Evolutionary conservation across 2,113 vertebrate species (phyloP).

Genomic region (Corapipo altera): DNA sequence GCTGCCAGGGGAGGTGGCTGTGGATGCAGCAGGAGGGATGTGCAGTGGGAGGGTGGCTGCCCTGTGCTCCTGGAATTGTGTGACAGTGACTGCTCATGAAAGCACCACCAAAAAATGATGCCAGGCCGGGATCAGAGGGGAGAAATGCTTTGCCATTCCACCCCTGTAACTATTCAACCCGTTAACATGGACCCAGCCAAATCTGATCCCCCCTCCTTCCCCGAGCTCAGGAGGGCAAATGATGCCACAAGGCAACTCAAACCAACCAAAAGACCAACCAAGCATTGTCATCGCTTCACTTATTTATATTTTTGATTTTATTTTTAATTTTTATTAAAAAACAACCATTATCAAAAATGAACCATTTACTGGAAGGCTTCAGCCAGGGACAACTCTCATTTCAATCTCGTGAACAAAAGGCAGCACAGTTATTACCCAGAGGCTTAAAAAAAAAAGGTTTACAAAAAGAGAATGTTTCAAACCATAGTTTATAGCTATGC

Average conservation of each 20-base stretch:
- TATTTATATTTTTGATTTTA: conserved; percentile 55
- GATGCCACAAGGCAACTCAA: not conserved
- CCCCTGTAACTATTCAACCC: not conserved
- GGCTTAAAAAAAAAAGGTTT: not conserved
- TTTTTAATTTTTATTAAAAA: conserved; percentile 63
- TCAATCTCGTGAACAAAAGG: not conserved
- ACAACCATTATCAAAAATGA: conserved; percentile 58
- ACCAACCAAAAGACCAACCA: not conserved
- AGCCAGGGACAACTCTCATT: not conserved
- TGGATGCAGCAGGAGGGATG: not conserved
- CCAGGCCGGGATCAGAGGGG: not conserved
- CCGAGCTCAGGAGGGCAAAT: not conserved
- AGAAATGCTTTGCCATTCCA: not conserved
- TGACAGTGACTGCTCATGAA: not conserved
- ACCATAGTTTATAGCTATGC: conserved; percentile 58
- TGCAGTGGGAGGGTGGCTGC: accelerated
- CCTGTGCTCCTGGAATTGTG: not conserved
- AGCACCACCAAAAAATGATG: accelerated
- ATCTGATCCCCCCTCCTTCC: not conserved
- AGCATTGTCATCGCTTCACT: not conserved
- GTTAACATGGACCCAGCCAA: not conserved
- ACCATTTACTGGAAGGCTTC: conserved; percentile 29
- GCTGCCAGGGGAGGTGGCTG: not conserved
- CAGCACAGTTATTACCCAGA: conserved; percentile 32
- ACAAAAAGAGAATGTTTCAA: not conserved